Evolutionary conservation across 1,140 invertebrate genomes (phyloP).

Genomic region (Eueides isabella): DNA sequence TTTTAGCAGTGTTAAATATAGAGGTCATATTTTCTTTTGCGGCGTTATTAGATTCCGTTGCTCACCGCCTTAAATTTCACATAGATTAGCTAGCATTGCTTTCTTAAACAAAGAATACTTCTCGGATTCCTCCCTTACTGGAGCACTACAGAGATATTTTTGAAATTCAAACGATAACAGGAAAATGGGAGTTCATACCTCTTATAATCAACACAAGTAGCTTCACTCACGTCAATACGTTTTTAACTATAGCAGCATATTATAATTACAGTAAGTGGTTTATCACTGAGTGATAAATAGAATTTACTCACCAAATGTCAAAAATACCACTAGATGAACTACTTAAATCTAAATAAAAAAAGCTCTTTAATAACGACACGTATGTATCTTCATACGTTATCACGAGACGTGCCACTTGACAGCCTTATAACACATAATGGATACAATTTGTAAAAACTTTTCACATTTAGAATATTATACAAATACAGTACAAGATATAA

Average conservation of each 20-base stretch:
- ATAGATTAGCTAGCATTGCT: too few species aligned
- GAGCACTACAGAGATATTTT: too few species aligned
- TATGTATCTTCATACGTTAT: conserved; percentile 7
- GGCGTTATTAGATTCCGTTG: too few species aligned
- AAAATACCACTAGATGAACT: background rate
- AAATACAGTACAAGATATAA: background rate
- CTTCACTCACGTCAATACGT: background rate
- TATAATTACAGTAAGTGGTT: background rate
- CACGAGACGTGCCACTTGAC: background rate
- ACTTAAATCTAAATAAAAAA: background rate
- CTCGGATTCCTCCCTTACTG: too few species aligned
- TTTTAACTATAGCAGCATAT: background rate
- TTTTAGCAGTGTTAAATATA: too few species aligned
- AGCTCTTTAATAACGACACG: background rate
- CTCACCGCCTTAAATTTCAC: too few species aligned
- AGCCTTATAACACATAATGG: conserved; percentile 1
- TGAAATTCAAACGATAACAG: too few species aligned
- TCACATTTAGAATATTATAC: conserved; percentile 12
- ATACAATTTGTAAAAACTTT: conserved; percentile 8
- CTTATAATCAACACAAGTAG: too few species aligned
- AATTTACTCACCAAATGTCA: background rate
- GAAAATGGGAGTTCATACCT: too few species aligned
- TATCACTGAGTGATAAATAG: background rate
- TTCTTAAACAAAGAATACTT: too few species aligned
- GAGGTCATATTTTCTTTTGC: too few species aligned